These are phyloP conservation scores for Tethya wilhelma DNA, from an alignment of 37 sponge, comb jelly and placozoan genomes.

Conservation along the genomic window DNA sequence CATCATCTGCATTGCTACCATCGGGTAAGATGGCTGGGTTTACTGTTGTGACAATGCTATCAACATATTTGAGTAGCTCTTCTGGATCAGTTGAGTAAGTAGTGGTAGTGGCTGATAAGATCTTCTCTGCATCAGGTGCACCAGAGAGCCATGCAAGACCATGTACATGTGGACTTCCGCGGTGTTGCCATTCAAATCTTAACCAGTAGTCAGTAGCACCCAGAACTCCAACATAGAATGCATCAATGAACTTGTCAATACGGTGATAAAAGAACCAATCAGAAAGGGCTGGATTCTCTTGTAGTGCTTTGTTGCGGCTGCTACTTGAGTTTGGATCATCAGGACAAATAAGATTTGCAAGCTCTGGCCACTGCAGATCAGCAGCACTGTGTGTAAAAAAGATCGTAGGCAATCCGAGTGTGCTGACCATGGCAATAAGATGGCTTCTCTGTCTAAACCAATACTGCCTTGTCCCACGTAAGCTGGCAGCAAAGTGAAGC, in stretches of 20 bases:
- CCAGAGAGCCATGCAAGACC: neutral
- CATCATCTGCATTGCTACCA: conserved; percentile 28
- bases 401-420: conserved; percentile 42
- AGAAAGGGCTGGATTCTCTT: conserved; percentile 66
- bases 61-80: conserved; percentile 18
- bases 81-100: neutral
- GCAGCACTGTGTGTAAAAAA: conserved; percentile 58
- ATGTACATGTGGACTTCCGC: conserved; percentile 2
- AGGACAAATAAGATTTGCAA: conserved; percentile 43
- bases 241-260: conserved; percentile 41
- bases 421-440: conserved; percentile 55
- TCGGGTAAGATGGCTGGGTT: conserved; percentile 50
- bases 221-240: conserved; percentile 48
- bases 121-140: neutral
- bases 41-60: conserved; percentile 39
- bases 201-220: conserved; percentile 67
- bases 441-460: conserved; percentile 52
- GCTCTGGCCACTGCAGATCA: conserved; percentile 47
- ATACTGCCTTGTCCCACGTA: conserved; percentile 56
- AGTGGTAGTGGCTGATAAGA: neutral
- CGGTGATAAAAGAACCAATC: conserved; percentile 68
- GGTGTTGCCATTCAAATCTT: conserved; percentile 69
- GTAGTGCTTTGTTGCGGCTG: conserved; percentile 20
- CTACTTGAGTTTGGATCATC: neutral
- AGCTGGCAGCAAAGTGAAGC: conserved; percentile 37